Base-by-base conservation (phyloP, 2,888 invertebrate species). In the Cyaniris semiargus region DNA sequence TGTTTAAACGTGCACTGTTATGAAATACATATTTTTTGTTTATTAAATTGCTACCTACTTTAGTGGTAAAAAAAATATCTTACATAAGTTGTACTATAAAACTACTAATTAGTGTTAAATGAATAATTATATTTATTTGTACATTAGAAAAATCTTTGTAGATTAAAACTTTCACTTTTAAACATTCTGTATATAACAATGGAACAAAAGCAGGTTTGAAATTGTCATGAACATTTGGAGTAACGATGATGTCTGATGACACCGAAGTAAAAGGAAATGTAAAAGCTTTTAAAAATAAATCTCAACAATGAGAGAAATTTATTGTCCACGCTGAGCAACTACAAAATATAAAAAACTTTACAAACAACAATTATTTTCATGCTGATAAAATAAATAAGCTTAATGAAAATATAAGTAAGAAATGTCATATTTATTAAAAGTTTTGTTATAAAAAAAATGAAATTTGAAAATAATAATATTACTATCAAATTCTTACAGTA, bases 281-380 rank as follows among this genome's bases (percentile, higher is more conserved):
- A 74, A 53, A 74, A 74, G 74, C 44, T 74, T 74, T 48, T 48
- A 27, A 74, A 74, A 74, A 74, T 74, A 74, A 74, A 74, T 74
- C 74, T 48, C 23, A 48, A 74, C 74, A 44, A 74, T 48, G 74
- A 74, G 44, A 48, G 53, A 23, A 74, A 74, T 48, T 74, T 74
- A 74, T 23, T 53, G 74, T 74, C 74, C 74, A 48, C 74, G 74
- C 53, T 53, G 44, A 74, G 74, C 53, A 74, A 74, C 74, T 74
- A 27, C 74, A 74, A 74, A 44, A 53, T 74, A 48, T 74, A 48
- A 74, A 74, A 23, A 74, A 74, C 53, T 48, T 15, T 6, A 15
- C 74, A 23, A 72, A 38, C 38, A 72, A 72, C 72, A 74, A 74
- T 74, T 74, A 48, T 74, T 74, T 74, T 48, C 48, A 4, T 53